These are phyloP conservation scores for Cyaniris semiargus DNA, from an alignment of 2,888 invertebrate genomes.

Conservation along the genomic window DNA sequence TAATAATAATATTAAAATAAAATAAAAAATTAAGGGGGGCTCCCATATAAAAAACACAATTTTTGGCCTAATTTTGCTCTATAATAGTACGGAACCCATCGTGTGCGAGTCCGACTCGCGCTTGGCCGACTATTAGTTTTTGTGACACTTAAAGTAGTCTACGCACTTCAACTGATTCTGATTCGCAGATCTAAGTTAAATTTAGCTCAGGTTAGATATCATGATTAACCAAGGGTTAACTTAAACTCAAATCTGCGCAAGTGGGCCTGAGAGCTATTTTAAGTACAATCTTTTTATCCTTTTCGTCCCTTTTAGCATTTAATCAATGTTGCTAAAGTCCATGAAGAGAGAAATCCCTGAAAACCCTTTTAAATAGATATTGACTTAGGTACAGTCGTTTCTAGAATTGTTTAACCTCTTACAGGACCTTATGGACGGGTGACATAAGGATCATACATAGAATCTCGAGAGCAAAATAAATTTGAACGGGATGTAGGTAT, in stretches of 20 bases:
- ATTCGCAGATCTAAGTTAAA: background rate
- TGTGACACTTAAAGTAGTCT: too few species aligned
- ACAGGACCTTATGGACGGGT: background rate
- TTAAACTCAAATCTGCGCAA: background rate
- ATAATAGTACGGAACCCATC: too few species aligned
- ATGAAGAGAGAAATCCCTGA: background rate
- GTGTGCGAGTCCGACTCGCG: too few species aligned
- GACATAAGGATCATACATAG: background rate
- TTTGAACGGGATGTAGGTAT: background rate
- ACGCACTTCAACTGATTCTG: background rate
- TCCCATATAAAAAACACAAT: too few species aligned
- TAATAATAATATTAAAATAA: too few species aligned
- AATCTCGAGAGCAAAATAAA: background rate
- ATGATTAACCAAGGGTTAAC: background rate
- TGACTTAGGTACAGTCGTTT: background rate
- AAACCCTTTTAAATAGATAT: constrained; percentile 11
- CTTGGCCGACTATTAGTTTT: too few species aligned
- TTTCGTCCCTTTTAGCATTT: background rate
- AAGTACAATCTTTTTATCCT: background rate
- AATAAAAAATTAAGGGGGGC: too few species aligned
- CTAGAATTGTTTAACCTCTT: background rate
- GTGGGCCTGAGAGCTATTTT: background rate
- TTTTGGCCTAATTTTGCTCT: too few species aligned
- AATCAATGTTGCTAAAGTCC: background rate
- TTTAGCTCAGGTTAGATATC: background rate